Evolutionary conservation across 1,140 invertebrate species (phyloP).

Genomic region (Nomia melanderi): DNA sequence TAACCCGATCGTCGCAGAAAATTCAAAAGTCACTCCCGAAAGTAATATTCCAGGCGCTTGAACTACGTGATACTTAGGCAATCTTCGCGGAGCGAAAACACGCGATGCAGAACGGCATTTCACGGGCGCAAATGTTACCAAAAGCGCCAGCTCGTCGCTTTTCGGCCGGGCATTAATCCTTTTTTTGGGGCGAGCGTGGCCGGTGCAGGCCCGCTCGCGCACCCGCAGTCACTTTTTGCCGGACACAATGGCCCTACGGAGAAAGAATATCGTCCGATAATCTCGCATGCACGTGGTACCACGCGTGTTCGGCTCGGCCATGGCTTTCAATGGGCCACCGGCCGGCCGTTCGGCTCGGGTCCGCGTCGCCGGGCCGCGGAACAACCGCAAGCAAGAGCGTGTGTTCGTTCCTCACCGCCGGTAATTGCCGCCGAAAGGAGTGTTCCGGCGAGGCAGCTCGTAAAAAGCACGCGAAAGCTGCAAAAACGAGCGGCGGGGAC

Average conservation of each 20-base stretch:
- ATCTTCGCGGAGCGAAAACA: too few relatives aligned
- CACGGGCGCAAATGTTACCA: not conserved
- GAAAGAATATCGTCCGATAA: slow-evolving; percentile 43
- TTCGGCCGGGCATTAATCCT: slow-evolving; percentile 18
- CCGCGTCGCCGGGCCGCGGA: slow-evolving; percentile 26
- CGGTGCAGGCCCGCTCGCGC: slow-evolving; percentile 19
- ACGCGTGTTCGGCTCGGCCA: slow-evolving; percentile 32
- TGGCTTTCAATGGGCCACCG: slow-evolving; percentile 16
- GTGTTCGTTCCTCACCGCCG: slow-evolving; percentile 8
- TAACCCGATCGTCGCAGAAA: too few relatives aligned
- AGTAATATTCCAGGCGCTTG: too few relatives aligned
- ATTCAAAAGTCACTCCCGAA: too few relatives aligned
- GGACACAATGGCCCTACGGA: slow-evolving; percentile 22
- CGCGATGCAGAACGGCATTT: not conserved
- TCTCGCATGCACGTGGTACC: slow-evolving; percentile 46
- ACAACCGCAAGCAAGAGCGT: slow-evolving; percentile 27
- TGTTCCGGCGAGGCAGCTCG: slow-evolving; percentile 19
- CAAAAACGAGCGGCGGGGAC: slow-evolving; percentile 22
- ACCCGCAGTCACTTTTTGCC: slow-evolving; percentile 36
- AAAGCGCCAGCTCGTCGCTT: not conserved
- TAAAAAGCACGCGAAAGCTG: slow-evolving; percentile 38
- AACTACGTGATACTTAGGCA: too few relatives aligned
- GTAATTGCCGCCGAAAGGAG: slow-evolving; percentile 47
- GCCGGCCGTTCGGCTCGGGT: not conserved
- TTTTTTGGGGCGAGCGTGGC: slow-evolving; percentile 16